Evolutionary conservation across 2,113 vertebrate species (phyloP).

Genomic region (Anoura caudifer): DNA sequence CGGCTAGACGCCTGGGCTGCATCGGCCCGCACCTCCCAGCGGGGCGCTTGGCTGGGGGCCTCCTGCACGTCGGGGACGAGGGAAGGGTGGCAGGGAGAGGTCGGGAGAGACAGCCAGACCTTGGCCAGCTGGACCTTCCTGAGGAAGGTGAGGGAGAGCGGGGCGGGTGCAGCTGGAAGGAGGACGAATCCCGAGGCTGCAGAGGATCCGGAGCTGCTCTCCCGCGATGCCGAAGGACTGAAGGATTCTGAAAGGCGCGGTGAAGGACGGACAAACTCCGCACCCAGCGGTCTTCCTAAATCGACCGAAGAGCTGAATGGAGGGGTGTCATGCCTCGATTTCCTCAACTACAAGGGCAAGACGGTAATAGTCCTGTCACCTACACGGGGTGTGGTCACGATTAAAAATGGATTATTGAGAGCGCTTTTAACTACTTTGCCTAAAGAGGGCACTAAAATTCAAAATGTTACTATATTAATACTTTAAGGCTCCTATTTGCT

Average conservation of each 20-base stretch:
- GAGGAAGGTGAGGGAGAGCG: conserved; percentile 27
- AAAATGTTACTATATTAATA: neutral
- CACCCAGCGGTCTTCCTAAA: neutral
- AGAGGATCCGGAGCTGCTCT: neutral
- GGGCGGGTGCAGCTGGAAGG: neutral
- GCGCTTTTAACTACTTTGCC: neutral
- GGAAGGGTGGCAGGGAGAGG: neutral
- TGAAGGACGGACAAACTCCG: neutral
- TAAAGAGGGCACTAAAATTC: conserved; percentile 25
- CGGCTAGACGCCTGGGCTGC: neutral
- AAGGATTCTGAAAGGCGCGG: neutral
- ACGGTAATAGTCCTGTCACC: neutral
- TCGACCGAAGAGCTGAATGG: neutral
- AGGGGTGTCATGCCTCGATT: neutral
- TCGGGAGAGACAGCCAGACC: neutral
- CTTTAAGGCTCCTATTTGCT: neutral
- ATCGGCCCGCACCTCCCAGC: conserved; percentile 11
- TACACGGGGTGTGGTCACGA: conserved; percentile 49
- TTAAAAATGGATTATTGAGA: conserved; percentile 1
- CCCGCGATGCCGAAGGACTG: neutral
- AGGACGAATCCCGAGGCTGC: conserved; percentile 42
- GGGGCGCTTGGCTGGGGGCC: neutral
- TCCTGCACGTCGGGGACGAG: neutral
- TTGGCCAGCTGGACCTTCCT: neutral
- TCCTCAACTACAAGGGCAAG: conserved; percentile 29